Evolutionary conservation across 2,797 vertebrate genomes (phyloP).

Genomic region (Tauraco hartlaubi): DNA sequence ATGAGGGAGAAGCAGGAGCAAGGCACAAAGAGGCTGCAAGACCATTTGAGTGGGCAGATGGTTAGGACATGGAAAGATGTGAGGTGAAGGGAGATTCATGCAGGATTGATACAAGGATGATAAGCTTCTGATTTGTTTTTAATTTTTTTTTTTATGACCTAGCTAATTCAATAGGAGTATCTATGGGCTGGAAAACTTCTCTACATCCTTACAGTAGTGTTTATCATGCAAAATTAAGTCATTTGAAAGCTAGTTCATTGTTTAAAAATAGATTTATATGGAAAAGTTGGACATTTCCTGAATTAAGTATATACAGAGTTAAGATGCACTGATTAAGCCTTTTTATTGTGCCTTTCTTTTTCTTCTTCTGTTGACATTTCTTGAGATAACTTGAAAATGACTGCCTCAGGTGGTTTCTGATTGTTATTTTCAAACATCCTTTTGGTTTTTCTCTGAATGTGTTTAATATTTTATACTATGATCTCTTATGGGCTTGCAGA

Average conservation of each 20-base stretch:
- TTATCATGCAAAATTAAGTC: not conserved
- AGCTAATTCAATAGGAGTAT: not conserved
- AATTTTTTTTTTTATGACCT: not conserved
- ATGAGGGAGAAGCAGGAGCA: not conserved
- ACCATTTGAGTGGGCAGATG: not conserved
- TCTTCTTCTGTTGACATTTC: not conserved
- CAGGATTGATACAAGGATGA: not conserved
- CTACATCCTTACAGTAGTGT: not conserved
- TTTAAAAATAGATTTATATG: not conserved
- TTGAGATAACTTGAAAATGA: not conserved
- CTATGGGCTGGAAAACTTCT: not conserved
- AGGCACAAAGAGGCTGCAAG: not conserved
- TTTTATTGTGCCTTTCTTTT: not conserved
- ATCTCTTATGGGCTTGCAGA: not conserved
- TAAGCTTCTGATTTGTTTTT: not conserved
- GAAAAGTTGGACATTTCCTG: not conserved
- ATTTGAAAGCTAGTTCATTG: not conserved
- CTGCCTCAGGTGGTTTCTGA: not conserved
- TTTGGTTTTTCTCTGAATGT: not conserved
- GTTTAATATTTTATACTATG: not conserved
- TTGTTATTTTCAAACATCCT: not conserved
- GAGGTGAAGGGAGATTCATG: not conserved
- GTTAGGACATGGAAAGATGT: not conserved
- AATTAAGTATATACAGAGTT: not conserved
- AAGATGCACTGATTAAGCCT: not conserved